A percentile compares a stretch with the other conserved stretches of the same genome.
Conservation (phyloP, 2,797 vertebrate species). For the Xiphorhynchus erythropygius region DNA sequence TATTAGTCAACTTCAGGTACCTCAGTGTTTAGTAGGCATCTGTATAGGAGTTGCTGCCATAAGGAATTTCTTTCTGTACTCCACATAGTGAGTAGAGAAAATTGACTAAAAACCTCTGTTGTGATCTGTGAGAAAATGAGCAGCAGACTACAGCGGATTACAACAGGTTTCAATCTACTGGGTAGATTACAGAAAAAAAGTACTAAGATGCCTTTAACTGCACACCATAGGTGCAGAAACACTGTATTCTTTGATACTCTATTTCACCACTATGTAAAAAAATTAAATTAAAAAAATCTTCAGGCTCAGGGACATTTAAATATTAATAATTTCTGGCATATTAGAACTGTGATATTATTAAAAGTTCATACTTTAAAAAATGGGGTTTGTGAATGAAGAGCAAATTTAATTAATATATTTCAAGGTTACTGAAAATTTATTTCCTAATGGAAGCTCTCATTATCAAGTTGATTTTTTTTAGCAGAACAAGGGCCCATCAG, state of each 20-base stretch:
- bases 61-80: not conserved
- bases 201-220: not conserved
- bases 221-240: not conserved
- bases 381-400: not conserved
- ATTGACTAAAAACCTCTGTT: not conserved
- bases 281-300: not conserved
- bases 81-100: not conserved
- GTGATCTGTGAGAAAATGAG: not conserved
- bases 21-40: not conserved
- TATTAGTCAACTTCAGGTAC: not conserved
- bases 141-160: not conserved
- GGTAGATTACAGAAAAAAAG: not conserved
- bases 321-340: not conserved
- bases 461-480: not conserved
- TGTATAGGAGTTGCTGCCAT: not conserved
- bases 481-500: not conserved
- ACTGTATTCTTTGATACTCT: not conserved
- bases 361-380: not conserved
- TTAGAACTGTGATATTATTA: not conserved
- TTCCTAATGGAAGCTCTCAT: not conserved
- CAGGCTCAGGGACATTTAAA: not conserved
- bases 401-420: not conserved
- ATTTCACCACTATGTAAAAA: not conserved
- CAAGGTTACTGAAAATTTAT: not conserved
- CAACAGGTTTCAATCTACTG: not conserved